Evolutionary conservation across 2,113 vertebrate species (phyloP), one percentile per base, ranked within the genome.

Genomic region (Rhinogobius similis): DNA sequence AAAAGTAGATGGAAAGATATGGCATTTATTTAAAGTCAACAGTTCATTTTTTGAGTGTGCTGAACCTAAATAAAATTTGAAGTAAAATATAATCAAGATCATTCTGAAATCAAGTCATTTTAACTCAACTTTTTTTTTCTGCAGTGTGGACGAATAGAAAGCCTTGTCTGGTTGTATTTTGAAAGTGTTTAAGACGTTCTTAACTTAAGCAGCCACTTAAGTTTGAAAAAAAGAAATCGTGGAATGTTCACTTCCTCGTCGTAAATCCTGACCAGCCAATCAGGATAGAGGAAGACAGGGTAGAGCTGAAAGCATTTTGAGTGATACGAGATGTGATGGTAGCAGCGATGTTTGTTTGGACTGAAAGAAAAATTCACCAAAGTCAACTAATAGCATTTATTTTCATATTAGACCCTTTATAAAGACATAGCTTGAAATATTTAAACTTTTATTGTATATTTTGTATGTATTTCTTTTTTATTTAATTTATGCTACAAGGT

Each of bases 201-300:
- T 67, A 55, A 71, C 88, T 86, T 75, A 21, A 86, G 73, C 82
- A 81, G 65, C 62, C 83, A 90, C 74, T 80, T 50, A 0, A 82
- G 87, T 73, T 64, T 85, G 83, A n/a, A 10, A 20, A 46, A 46
- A 44, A 20, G 16, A 18, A 6, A 43, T 21, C 24, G 26, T 43
- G 14, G 32, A 26, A 62, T 82, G 78, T 71, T 61, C 1, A 48
- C 39, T 71, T 89, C 86, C 83, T 90, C 88, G 77, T 18, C n/a
- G 2, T 0, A 74, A 78, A 88, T 89, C 91, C 92, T 91, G 91
- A 92, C 77, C 91, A 90, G 72, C 91, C 90, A 92, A 79, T 93
- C 90, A 89, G 92, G 91, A 92, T 29, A 36, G 86, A 82, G 65
- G 90, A 89, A 79, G 69, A 55, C 23, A 24, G 50, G 0, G 0